These are phyloP conservation scores for Drepana arcuata DNA, from an alignment of 1,140 invertebrate genomes.

Conservation along the genomic window DNA sequence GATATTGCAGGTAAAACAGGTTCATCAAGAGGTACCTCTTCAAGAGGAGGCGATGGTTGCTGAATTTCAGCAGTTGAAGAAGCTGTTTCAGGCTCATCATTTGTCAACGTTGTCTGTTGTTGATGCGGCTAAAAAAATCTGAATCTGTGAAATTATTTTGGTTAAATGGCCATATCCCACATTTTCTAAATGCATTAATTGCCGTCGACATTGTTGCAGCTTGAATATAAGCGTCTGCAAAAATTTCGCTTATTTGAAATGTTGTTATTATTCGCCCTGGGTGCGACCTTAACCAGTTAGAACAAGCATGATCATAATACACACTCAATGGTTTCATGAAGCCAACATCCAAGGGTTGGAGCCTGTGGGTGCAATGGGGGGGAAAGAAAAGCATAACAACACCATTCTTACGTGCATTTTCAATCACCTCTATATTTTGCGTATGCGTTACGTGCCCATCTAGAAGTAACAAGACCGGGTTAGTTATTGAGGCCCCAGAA, in stretches of 20 bases:
- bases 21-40: slow-evolving; percentile 2
- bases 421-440: slow-evolving; percentile 32
- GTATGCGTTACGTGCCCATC: slow-evolving; percentile 29
- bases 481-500: slow-evolving; percentile 12
- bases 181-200: slow-evolving; percentile 28
- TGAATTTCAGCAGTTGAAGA: slow-evolving; percentile 9
- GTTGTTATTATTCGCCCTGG: slow-evolving; percentile 25
- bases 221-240: slow-evolving; percentile 28
- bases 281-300: slow-evolving; percentile 17
- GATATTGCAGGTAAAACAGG: slow-evolving; percentile 5
- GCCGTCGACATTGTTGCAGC: slow-evolving; percentile 31
- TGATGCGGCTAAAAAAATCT: background rate
- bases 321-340: slow-evolving; percentile 37
- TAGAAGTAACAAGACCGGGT: slow-evolving; percentile 22
- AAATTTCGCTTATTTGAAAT: slow-evolving; percentile 30
- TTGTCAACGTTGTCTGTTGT: slow-evolving; percentile 1
- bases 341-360: slow-evolving; percentile 50
- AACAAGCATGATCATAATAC: slow-evolving; percentile 8
- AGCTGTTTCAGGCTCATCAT: slow-evolving; percentile 8
- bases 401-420: slow-evolving; percentile 30
- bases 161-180: slow-evolving; percentile 1
- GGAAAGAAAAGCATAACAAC: slow-evolving; percentile 35
- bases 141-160: background rate
- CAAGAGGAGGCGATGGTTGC: slow-evolving; percentile 3
- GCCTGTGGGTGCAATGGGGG: slow-evolving; percentile 42